A percentile compares a stretch with the other conserved stretches of the same genome.
These are phyloP conservation scores for Scopus umbretta DNA, from an alignment of 2,113 vertebrate species.

Conservation along the genomic window DNA sequence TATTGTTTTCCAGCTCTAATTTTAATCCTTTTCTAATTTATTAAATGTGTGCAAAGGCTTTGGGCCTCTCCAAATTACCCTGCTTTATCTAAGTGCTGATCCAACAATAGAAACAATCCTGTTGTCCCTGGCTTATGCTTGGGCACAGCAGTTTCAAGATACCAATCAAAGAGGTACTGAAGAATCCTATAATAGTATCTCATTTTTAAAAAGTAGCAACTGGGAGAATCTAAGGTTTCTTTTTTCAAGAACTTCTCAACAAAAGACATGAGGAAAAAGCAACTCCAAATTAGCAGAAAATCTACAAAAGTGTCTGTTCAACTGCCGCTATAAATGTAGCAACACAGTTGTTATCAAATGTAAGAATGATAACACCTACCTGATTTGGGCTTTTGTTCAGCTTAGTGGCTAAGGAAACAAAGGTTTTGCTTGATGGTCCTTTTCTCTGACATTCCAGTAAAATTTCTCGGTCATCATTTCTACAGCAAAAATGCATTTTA, in stretches of 20 bases:
- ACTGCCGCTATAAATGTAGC: background rate
- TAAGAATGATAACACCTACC: slow-evolving; percentile 66
- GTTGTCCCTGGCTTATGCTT: background rate
- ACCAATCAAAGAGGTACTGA: background rate
- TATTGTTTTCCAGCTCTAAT: background rate
- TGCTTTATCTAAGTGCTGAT: background rate
- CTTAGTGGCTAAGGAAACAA: slow-evolving; percentile 79
- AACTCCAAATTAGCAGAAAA: background rate
- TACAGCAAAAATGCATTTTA: slow-evolving; percentile 19
- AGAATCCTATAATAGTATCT: too few species aligned
- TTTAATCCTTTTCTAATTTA: background rate
- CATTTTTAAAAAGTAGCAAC: background rate
- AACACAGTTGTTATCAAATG: background rate
- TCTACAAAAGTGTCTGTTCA: background rate
- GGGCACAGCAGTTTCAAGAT: background rate
- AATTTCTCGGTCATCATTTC: slow-evolving; percentile 92
- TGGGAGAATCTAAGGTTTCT: background rate
- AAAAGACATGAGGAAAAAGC: background rate
- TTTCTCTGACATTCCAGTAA: slow-evolving; percentile 86
- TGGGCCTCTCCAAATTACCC: background rate
- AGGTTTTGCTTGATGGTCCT: slow-evolving; percentile 86
- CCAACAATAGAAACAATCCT: background rate
- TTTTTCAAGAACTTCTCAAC: background rate
- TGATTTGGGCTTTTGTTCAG: slow-evolving; percentile 85
- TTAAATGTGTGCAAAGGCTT: background rate